These are phyloP conservation scores for Petrosia ficiformis DNA, from an alignment of 37 sponge, comb jelly and placozoan genomes.

Conservation along the genomic window DNA sequence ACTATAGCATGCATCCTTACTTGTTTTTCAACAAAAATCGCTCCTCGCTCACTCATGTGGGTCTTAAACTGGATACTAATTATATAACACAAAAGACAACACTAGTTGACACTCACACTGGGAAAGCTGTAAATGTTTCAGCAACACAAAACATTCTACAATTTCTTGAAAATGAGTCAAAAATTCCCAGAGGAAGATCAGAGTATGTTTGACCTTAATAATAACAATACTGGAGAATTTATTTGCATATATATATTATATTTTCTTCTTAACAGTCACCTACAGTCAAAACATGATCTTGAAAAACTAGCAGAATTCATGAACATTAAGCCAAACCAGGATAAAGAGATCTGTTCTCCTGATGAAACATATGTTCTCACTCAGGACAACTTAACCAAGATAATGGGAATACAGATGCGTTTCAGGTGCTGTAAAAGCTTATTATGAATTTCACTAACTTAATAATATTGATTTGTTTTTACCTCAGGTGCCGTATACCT, in stretches of 20 bases:
- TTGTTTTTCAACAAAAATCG: slow-evolving; percentile 90
- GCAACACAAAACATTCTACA: too few relatives aligned
- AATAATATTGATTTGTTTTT: background rate
- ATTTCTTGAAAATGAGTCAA: too few relatives aligned
- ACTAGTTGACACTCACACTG: too few relatives aligned
- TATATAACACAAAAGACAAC: too few relatives aligned
- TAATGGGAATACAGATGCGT: slow-evolving; percentile 91
- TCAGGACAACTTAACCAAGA: slow-evolving; percentile 82
- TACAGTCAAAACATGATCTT: too few relatives aligned
- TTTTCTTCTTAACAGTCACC: too few relatives aligned
- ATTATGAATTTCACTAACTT: background rate
- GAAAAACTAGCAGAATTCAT: background rate
- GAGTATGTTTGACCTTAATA: too few relatives aligned
- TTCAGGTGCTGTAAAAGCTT: slow-evolving; percentile 57
- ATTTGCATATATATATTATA: too few relatives aligned
- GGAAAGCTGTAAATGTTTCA: too few relatives aligned
- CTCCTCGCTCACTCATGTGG: slow-evolving; percentile 80
- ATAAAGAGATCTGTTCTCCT: slow-evolving; percentile 39
- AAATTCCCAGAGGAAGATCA: too few relatives aligned
- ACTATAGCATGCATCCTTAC: slow-evolving; percentile 84
- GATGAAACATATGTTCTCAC: slow-evolving; percentile 83
- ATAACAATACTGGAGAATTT: slow-evolving; percentile 42
- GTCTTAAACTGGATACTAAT: slow-evolving; percentile 39
- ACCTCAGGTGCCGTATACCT: slow-evolving; percentile 82
- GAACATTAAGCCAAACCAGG: slow-evolving; percentile 41